Percentiles rank a stretch among this genome's conserved stretches.
Conservation (phyloP, 2,888 invertebrate species). For the Drosophila crucigera region DNA sequence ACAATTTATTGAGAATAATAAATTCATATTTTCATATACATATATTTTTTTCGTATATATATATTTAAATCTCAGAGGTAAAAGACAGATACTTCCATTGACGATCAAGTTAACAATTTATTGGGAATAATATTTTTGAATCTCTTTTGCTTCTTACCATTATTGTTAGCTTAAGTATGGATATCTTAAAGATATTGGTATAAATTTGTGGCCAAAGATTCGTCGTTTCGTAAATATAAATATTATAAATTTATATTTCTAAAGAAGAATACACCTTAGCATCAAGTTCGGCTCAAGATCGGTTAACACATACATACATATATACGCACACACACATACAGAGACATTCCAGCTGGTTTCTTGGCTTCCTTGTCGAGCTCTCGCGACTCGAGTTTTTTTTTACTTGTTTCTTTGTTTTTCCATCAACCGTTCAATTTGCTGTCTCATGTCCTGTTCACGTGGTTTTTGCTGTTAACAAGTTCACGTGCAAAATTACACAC, state of each 20-base stretch:
- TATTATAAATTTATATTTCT: background rate
- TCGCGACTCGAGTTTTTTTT: conserved; percentile 1
- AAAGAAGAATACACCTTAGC: background rate
- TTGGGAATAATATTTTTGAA: background rate
- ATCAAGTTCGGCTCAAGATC: background rate
- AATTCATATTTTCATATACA: background rate
- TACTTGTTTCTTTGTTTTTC: conserved; percentile 1
- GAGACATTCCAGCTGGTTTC: background rate
- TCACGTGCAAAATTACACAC: conserved; percentile 70
- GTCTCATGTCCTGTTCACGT: conserved; percentile 54
- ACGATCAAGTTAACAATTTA: too few relatives aligned
- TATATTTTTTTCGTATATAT: background rate
- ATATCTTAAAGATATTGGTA: background rate
- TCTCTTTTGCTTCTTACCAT: background rate
- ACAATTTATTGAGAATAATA: background rate
- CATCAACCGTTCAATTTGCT: conserved; percentile 70
- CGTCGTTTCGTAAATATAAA: background rate
- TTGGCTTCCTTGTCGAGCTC: background rate
- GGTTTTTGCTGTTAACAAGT: conserved; percentile 63
- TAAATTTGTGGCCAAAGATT: background rate
- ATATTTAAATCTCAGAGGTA: background rate
- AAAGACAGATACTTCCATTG: too few relatives aligned
- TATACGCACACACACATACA: background rate
- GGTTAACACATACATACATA: background rate
- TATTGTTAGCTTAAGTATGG: background rate